Percentiles rank a stretch among this genome's conserved stretches.
phyloP scores from a whole-genome alignment of 1,140 invertebrate genomes.

The Drosophila quadrilineata region DNA sequence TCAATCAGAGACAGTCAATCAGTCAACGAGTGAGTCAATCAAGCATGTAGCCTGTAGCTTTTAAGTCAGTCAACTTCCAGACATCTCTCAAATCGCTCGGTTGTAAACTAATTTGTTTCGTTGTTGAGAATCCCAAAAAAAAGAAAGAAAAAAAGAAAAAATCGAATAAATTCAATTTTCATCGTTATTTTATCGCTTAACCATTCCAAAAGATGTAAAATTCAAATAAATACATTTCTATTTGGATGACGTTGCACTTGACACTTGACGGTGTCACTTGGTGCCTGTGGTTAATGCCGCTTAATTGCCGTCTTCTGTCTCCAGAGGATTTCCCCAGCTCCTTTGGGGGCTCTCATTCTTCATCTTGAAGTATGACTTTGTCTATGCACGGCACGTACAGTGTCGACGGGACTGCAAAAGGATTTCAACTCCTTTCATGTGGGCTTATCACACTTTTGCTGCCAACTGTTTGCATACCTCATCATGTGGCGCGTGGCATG shows the following conservation, averaged over 20 bases:
- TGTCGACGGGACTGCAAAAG: conserved; percentile 31
- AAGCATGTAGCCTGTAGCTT: conserved; percentile 9
- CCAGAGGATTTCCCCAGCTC: not conserved
- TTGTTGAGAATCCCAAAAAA: no score
- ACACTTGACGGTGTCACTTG: conserved; percentile 12
- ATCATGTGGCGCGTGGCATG: not conserved
- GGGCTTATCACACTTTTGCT: conserved; percentile 17
- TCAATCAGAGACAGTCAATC: conserved; percentile 7
- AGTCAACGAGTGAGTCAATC: conserved; percentile 21
- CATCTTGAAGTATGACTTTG: not conserved
- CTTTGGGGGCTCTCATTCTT: not conserved
- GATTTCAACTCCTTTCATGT: conserved; percentile 70
- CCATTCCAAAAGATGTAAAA: conserved; percentile 4
- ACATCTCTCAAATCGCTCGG: conserved; percentile 64
- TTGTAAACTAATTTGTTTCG: conserved; percentile 77
- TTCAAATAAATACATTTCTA: conserved; percentile 21
- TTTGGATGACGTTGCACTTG: conserved; percentile 36
- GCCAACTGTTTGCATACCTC: conserved; percentile 42
- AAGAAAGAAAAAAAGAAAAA: no score
- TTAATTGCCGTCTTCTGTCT: conserved; percentile 51
- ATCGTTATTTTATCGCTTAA: conserved; percentile 32
- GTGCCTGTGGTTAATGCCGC: conserved; percentile 27
- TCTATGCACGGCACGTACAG: conserved; percentile 57
- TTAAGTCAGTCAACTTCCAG: conserved; percentile 43
- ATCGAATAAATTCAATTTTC: conserved; percentile 56